Percentiles rank a stretch among this genome's conserved stretches.
Evolutionary conservation across 2,113 vertebrate genomes (phyloP).

Genomic region (Hippocampus guttulatus): DNA sequence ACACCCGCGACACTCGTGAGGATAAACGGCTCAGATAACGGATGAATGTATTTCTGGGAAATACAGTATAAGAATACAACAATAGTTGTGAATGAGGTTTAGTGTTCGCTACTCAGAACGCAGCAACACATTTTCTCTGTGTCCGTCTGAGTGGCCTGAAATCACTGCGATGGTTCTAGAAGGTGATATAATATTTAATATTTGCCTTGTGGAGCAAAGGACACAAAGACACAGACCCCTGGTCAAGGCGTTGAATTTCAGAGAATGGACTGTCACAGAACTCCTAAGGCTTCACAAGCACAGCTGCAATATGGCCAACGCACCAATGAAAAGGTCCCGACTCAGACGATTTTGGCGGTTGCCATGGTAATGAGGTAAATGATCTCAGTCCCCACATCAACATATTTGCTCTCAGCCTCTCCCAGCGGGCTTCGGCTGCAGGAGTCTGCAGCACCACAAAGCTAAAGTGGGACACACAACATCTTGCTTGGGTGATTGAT

Average conservation of each 20-base stretch:
- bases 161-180: slow-evolving; percentile 16
- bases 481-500: slow-evolving; percentile 57
- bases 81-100: too few species aligned
- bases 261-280: background rate
- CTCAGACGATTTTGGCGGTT: background rate
- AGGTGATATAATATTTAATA: slow-evolving; percentile 39
- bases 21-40: too few species aligned
- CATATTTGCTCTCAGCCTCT: background rate
- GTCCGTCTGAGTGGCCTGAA: too few species aligned
- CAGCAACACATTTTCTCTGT: too few species aligned
- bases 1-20: too few species aligned
- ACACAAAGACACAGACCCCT: background rate
- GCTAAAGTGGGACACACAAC: slow-evolving; percentile 52
- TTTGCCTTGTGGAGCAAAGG: slow-evolving; percentile 15
- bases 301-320: background rate
- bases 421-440: background rate
- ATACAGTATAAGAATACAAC: too few species aligned
- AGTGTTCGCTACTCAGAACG: too few species aligned
- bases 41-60: too few species aligned
- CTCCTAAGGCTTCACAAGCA: background rate
- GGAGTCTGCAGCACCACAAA: background rate
- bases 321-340: background rate
- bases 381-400: slow-evolving; percentile 15
- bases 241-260: slow-evolving; percentile 10
- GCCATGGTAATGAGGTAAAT: slow-evolving; percentile 13